Conservation (phyloP, 2,888 invertebrate species). For the Notocelia uddmanniana region DNA sequence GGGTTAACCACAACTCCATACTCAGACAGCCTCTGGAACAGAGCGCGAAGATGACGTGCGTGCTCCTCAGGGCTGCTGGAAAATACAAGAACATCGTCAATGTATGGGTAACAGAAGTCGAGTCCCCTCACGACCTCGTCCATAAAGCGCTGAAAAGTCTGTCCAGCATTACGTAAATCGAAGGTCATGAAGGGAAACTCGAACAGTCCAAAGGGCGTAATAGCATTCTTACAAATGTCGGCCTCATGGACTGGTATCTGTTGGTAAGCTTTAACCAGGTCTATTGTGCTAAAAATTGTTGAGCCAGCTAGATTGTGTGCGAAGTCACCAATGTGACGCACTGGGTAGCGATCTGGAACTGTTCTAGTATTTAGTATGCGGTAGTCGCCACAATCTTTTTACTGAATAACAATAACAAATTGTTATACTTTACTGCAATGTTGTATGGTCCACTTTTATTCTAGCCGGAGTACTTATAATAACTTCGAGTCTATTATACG, state of each 20-base stretch:
- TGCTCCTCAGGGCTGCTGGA: conserved; percentile 46
- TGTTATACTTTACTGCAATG: too few relatives aligned
- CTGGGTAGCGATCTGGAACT: conserved; percentile 16
- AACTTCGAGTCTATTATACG: not conserved
- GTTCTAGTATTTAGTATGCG: conserved; percentile 42
- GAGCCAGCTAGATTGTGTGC: conserved; percentile 11
- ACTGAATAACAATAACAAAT: too few relatives aligned
- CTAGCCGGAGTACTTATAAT: not conserved
- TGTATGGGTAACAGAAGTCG: conserved; percentile 4
- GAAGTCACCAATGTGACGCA: conserved; percentile 12
- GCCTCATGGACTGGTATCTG: conserved; percentile 9
- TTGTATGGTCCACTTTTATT: too few relatives aligned
- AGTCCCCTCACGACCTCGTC: conserved; percentile 18
- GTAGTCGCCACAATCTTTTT: conserved; percentile 58
- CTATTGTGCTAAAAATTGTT: conserved; percentile 17
- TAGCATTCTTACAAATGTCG: conserved; percentile 10
- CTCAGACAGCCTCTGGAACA: conserved; percentile 53
- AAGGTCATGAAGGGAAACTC: too few relatives aligned
- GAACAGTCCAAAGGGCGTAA: conserved; percentile 14
- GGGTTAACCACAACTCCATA: conserved; percentile 52
- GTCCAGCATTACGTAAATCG: conserved; percentile 23
- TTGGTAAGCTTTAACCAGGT: conserved; percentile 22
- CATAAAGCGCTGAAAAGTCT: conserved; percentile 30
- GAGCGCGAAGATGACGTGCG: conserved; percentile 29
- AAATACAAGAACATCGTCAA: conserved; percentile 35